Evolutionary conservation across 2,888 invertebrate genomes (phyloP).

Genomic region (Acronicta alni): DNA sequence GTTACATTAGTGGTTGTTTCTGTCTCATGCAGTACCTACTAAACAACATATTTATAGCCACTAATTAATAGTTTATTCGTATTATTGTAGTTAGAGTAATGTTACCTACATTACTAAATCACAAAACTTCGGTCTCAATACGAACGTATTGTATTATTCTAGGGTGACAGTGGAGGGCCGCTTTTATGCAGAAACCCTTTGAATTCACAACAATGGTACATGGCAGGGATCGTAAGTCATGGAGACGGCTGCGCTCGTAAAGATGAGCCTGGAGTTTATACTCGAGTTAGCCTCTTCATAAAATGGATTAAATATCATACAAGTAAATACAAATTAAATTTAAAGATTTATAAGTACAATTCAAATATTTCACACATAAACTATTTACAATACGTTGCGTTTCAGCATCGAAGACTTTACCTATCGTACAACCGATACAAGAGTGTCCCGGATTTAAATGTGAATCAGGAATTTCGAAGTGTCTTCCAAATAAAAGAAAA

Average conservation of each 20-base stretch:
- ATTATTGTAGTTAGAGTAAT: neutral
- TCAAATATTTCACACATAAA: neutral
- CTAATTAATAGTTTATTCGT: neutral
- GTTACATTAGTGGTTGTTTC: neutral
- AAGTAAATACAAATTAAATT: conserved; percentile 79
- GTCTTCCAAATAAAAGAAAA: conserved; percentile 90
- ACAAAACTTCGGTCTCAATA: conserved; percentile 9
- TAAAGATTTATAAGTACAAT: neutral
- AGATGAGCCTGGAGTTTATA: conserved; percentile 95
- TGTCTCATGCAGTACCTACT: neutral
- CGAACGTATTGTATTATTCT: conserved; percentile 47
- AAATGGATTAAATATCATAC: conserved; percentile 92
- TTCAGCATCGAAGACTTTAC: conserved; percentile 84
- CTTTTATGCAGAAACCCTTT: conserved; percentile 93
- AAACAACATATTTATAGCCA: neutral
- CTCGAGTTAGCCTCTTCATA: conserved; percentile 92
- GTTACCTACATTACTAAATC: conserved; percentile 7
- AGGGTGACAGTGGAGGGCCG: conserved; percentile 96
- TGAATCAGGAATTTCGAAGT: conserved; percentile 90
- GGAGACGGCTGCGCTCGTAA: conserved; percentile 95
- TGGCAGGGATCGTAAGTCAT: conserved; percentile 95
- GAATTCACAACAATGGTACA: conserved; percentile 92
- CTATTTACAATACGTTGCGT: conserved; percentile 22
- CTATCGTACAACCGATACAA: conserved; percentile 86
- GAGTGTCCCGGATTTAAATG: conserved; percentile 94